Evolutionary conservation across 2,797 vertebrate genomes (phyloP).

Genomic region (Poecile montanus): DNA sequence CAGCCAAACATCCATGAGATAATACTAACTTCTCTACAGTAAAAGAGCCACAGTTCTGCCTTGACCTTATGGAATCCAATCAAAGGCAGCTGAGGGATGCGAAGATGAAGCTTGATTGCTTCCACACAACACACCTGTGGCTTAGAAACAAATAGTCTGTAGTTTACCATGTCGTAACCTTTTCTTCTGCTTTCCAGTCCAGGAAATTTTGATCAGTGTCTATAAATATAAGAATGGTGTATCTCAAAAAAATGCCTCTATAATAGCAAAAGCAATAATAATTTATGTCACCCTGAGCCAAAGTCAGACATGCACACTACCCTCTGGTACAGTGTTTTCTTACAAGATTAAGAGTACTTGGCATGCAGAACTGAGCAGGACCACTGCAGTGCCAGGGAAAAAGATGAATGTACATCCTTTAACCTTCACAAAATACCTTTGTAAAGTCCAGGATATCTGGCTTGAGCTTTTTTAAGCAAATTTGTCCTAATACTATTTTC

Average conservation of each 20-base stretch:
- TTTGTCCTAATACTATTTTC: not conserved
- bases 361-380: not conserved
- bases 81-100: not conserved
- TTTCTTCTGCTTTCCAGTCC: not conserved
- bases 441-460: not conserved
- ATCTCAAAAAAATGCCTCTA: not conserved
- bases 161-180: not conserved
- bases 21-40: not conserved
- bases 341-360: not conserved
- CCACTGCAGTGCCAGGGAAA: not conserved
- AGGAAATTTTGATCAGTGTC: not conserved
- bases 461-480: not conserved
- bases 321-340: not conserved
- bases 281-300: not conserved
- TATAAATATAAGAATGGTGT: not conserved
- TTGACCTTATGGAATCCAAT: not conserved
- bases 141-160: not conserved
- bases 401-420: not conserved
- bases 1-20: not conserved
- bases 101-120: not conserved
- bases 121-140: not conserved
- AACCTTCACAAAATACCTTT: not conserved
- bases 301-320: constrained; percentile 1
- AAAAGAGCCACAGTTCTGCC: not conserved
- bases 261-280: not conserved